Base-by-base conservation (phyloP, 2,888 invertebrate genomes). In the Plagiodera versicolora region DNA sequence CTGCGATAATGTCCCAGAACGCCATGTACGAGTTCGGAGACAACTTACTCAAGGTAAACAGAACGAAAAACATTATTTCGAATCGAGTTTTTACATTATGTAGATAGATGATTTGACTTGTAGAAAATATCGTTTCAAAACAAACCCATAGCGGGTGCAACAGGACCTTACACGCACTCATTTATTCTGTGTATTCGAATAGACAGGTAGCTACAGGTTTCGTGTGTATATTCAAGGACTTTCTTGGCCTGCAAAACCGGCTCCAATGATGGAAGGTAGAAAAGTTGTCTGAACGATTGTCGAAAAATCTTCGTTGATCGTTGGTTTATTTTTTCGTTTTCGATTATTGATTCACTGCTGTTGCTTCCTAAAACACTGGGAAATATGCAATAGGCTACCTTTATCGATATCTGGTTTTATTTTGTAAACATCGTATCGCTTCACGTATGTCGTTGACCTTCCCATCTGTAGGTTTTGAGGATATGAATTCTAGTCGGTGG, bases 1-100 rank as follows among this genome's bases (percentile, higher is more conserved):
- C 90, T 74, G 89, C 89, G 80, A 88, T 89, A 81, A 89, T 89
- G 89, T 86, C 87, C 82, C 86, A 85, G 82, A 85, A 86, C 82
- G 85, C 89, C 78, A 85, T 88, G 84, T 89, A 87, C 83, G 89
- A 89, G 77, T 88, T 89, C 83, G 87, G 86, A 84, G 89, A 89
- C 81, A 85, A 87, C 81, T 83, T 88, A 75, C 84, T 87, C 80
- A 89, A 89, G 88, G 89, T 89, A 86, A 81, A 67, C 55, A 63
- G 48, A 46, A n/a, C 32, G 24, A 56, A 48, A 48, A 19, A 35
- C 14, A 11, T 20, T 49, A 9, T 14, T 48, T 10, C 19, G 11
- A 5, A 49, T 2, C n/a, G 11, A 14, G 20, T 28, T 19, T 16
- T 49, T 16, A 28, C 16, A 20, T 2, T 49, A 2, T 32, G 32